A percentile compares a stretch with the other conserved stretches of the same genome.
Conservation (phyloP, 2,888 invertebrate genomes). For the Adelognathus sp. region DNA sequence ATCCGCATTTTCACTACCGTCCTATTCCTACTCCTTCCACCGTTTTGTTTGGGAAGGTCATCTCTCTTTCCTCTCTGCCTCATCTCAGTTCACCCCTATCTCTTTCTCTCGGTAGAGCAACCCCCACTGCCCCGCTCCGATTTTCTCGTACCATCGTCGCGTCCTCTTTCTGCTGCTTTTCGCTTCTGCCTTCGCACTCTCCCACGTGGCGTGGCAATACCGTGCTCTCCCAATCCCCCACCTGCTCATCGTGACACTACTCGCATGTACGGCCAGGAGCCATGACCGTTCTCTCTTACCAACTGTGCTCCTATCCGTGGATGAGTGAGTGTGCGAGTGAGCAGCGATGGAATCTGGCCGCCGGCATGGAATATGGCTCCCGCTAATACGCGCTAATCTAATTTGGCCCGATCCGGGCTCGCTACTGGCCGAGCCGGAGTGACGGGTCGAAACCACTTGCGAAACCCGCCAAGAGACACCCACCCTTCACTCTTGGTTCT, state of each 20-base stretch:
- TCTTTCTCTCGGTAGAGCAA: neutral
- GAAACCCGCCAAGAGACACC: constrained; percentile 62
- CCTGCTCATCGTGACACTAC: constrained; percentile 31
- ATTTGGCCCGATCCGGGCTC: constrained; percentile 68
- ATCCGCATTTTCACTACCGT: constrained; percentile 38
- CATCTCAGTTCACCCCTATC: neutral
- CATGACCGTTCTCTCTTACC: constrained; percentile 27
- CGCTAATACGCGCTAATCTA: constrained; percentile 75
- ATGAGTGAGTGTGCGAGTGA: constrained; percentile 62
- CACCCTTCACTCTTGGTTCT: constrained; percentile 8
- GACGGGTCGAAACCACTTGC: constrained; percentile 68
- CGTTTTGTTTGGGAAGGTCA: constrained; percentile 38
- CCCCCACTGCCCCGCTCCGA: neutral
- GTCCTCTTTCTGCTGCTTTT: constrained; percentile 52
- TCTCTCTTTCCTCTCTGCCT: constrained; percentile 27
- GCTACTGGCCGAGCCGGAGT: constrained; percentile 64
- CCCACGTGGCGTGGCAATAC: constrained; percentile 27
- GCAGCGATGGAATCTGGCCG: constrained; percentile 68
- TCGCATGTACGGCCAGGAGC: constrained; percentile 43
- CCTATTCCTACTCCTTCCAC: constrained; percentile 16
- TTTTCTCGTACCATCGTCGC: constrained; percentile 29
- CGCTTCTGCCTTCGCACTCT: constrained; percentile 30
- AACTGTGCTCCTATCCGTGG: neutral
- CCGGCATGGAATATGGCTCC: constrained; percentile 68
- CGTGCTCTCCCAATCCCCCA: constrained; percentile 21